Evolutionary conservation across 1,140 invertebrate species (phyloP), one percentile per base, ranked within the genome.

Genomic region (Chlorops oryzae): DNA sequence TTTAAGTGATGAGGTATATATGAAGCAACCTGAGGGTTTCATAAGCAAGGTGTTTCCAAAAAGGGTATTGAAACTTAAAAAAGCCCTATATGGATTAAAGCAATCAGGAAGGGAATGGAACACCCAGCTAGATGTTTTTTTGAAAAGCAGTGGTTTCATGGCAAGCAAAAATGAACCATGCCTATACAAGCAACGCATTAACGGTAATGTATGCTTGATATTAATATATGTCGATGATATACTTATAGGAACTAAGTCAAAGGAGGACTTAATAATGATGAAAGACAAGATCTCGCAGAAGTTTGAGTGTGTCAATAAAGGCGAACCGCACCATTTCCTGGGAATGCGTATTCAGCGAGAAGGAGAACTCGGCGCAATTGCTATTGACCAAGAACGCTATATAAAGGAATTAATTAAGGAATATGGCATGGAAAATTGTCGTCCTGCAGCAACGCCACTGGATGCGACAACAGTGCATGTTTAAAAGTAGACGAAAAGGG

Each of bases 1-100:
- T 24, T 58, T 73, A 34, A 56, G 73, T n/a, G 73, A 77, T 57
- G 56, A 56, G 7, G 35, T 45, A 2, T 54, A 51, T 24, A 53
- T 53, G 51, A 12, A 25, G 9, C 51, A 53, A 42, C 51, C 51
- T 7, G 47, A 51, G 32, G 28, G 40, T 5, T 49, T 40, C 32
- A 12, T 5, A 18, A 21, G 22, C 4, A 3, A 40, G 22, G 3
- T 3, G 2, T 12, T 59, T n/a, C n/a, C 5, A 18, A 12, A 3
- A 12, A 15, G 22, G 20, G n/a, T 40, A 20, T 40, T 23, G 15
- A 47, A 23, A 38, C 18, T 47, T 10, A 34, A 69, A 9, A 72
- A 70, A 37, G 37, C 37, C 12, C 22, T 27, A 25, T 49, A 49
- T 20, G 47, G 47, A 4, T 27, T 49, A 4, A 49, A 49, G 38